Conservation (phyloP, 1,140 invertebrate species). For the Popillia japonica region DNA sequence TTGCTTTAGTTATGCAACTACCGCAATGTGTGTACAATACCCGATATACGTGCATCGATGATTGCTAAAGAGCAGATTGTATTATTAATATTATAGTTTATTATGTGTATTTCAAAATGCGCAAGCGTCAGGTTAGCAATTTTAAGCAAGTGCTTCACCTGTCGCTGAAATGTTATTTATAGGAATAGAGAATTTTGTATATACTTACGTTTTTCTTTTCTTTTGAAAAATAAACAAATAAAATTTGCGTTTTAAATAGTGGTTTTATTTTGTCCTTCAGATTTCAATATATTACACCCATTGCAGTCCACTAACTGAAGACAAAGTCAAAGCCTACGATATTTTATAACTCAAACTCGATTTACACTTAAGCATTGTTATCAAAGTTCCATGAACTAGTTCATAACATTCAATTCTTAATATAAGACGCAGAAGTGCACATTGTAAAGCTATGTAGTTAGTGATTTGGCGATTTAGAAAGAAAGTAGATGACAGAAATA, state of each 20-base stretch:
- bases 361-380: no score
- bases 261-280: no score
- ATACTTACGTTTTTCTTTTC: conserved; percentile 21
- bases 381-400: no score
- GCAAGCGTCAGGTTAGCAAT: neutral
- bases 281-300: no score
- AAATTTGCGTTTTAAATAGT: neutral
- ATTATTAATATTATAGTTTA: conserved; percentile 24
- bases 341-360: no score
- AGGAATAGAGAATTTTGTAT: neutral
- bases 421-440: no score
- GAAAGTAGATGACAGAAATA: no score
- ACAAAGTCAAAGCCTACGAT: no score
- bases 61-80: conserved; percentile 21
- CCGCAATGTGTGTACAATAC: conserved; percentile 1
- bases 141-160: conserved; percentile 19
- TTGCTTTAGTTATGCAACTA: neutral
- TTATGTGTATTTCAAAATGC: conserved; percentile 1
- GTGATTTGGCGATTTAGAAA: no score
- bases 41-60: conserved; percentile 5
- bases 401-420: no score
- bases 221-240: conserved; percentile 19
- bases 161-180: neutral
- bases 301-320: no score
- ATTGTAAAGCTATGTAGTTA: no score